Conservation (phyloP, 2,797 vertebrate species). For the Myiotriccus ornatus region DNA sequence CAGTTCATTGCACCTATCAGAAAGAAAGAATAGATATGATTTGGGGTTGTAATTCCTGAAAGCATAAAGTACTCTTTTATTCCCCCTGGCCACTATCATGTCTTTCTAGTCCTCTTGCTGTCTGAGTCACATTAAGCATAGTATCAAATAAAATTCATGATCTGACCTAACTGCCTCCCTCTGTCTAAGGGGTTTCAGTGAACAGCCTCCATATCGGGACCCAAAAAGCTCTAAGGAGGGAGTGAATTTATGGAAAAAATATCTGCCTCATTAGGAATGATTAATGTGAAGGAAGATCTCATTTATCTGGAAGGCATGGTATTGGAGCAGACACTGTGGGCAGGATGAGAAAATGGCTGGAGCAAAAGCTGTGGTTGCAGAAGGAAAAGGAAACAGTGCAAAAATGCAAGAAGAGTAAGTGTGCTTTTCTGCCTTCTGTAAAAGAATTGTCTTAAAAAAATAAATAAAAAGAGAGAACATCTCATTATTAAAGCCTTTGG, state of each 20-base stretch:
- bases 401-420: background rate
- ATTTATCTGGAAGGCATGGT: background rate
- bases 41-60: background rate
- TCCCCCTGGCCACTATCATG: background rate
- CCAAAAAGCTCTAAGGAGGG: background rate
- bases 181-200: background rate
- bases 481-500: background rate
- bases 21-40: background rate
- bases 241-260: background rate
- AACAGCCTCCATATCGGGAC: background rate
- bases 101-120: background rate
- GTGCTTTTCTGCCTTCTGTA: background rate
- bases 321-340: background rate
- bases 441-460: background rate
- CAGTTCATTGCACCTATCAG: background rate
- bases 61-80: background rate
- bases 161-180: background rate
- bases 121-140: background rate
- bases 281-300: constrained; percentile 1
- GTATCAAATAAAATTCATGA: background rate
- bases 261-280: constrained; percentile 2
- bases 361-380: background rate
- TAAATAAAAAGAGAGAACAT: background rate
- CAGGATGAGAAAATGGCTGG: background rate
- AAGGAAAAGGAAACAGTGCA: background rate